Evolutionary conservation across 1,140 invertebrate genomes (phyloP), one percentile per base, ranked within the genome.

Genomic region (Hormaphis cornu): DNA sequence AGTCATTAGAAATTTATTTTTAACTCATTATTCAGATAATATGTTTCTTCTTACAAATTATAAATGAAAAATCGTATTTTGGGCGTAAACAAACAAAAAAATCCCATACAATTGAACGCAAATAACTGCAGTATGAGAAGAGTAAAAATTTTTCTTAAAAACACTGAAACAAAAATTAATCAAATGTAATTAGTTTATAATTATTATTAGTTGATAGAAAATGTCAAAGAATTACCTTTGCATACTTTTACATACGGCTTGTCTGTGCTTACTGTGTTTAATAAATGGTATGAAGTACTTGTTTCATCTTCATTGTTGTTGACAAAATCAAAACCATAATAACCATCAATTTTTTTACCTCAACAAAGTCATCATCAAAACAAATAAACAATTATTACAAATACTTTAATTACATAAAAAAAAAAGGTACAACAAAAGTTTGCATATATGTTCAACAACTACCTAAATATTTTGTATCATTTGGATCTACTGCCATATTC

Each of bases 11-110:
- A n/a, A n/a, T n/a, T n/a, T n/a, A n/a, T n/a, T n/a, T n/a, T n/a
- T n/a, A n/a, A n/a, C n/a, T n/a, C n/a, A n/a, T n/a, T n/a, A n/a
- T n/a, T n/a, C n/a, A n/a, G n/a, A 8, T 2, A 14, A 46, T 46
- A 3, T 44, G 8, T n/a, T 4, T 10, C 8, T 37, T n/a, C 61
- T 66, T 30, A 66, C 61, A 50, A 66, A 4, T 66, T 66, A 24
- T 66, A 66, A 50, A 66, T 66, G 20, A 66, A 66, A 26, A 66
- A 66, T 5, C 61, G n/a, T 50, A 66, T 66, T 66, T 66, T 66
- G 1, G 61, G 61, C 4, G 61, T 66, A 35, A 66, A 66, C 35
- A 66, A 66, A 66, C 61, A 66, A 7, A 66, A 66, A 50, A 66
- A 66, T 5, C 61, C 61, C 61, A 66, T 66, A 3, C 33, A 30